Base-by-base conservation (phyloP, 1,140 invertebrate species). In the Coenobita brevimanus region DNA sequence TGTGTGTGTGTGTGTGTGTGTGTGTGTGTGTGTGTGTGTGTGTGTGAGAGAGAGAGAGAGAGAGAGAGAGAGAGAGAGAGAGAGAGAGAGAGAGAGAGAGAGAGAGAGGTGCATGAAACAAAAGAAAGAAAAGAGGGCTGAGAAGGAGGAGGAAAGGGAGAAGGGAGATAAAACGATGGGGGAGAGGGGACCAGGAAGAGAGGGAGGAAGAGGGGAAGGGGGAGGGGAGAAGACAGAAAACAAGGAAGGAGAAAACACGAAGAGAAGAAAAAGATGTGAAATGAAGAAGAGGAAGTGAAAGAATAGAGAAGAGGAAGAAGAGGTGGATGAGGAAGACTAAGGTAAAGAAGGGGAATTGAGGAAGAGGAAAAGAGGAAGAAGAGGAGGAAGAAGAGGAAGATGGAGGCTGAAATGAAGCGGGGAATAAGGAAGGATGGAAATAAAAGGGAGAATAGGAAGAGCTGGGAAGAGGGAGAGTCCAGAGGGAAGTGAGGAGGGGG, bases 1-100 rank as follows among this genome's bases (percentile, higher is more conserved):
- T n/a, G n/a, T n/a, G n/a, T n/a, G n/a, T n/a, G n/a, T n/a, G n/a
- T n/a, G n/a, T n/a, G n/a, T n/a, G n/a, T n/a, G n/a, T n/a, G n/a
- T n/a, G n/a, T n/a, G n/a, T n/a, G n/a, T n/a, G n/a, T n/a, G n/a
- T n/a, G n/a, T n/a, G n/a, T n/a, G n/a, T n/a, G n/a, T n/a, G n/a
- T n/a, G n/a, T n/a, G n/a, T 24, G 73, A 76, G 13, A 43, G 73
- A 76, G 73, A 76, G 73, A 76, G 73, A 76, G 73, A 76, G 73
- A 76, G 73, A 46, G 41, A 46, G 41, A 46, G 73, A 41, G 73
- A 76, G 33, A 46, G 41, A 46, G 41, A 76, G 73, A 76, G 27
- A 76, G 33, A 76, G 33, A 76, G 21, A 21, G 8, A 41, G 36
- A 76, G 33, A 43, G n/a, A 78, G 75, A n/a, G n/a, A 46, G 38